Percentiles rank a stretch among this genome's conserved stretches.
These are phyloP conservation scores for Alauda arvensis DNA, from an alignment of 2,797 vertebrate species.

Conservation along the genomic window DNA sequence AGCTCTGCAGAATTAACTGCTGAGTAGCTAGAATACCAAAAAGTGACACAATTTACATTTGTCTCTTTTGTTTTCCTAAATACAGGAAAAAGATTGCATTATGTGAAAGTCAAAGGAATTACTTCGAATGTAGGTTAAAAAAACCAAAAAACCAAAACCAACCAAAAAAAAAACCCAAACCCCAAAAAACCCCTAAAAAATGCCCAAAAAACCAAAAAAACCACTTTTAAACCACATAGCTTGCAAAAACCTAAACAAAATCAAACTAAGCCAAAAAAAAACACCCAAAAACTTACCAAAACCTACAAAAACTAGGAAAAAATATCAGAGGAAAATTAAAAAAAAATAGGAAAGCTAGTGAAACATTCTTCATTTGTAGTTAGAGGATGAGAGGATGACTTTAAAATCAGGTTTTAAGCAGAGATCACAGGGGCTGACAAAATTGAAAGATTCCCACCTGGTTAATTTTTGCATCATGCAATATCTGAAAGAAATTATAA, in stretches of 20 bases:
- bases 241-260: background rate
- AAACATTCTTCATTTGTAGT: background rate
- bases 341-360: rapidly evolving
- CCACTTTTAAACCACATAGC: background rate
- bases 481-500: background rate
- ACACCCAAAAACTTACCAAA: background rate
- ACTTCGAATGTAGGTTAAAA: background rate
- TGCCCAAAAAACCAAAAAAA: too few species aligned
- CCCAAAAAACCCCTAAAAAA: too few species aligned
- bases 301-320: background rate
- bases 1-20: background rate
- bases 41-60: background rate
- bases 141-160: too few species aligned
- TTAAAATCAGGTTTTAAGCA: background rate
- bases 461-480: background rate
- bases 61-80: background rate
- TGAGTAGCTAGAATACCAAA: background rate
- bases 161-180: too few species aligned
- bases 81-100: background rate
- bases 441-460: background rate
- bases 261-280: background rate
- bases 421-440: background rate
- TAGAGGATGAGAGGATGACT: background rate
- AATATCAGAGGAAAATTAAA: background rate
- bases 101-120: background rate